A percentile compares a stretch with the other conserved stretches of the same genome.
phyloP scores from a whole-genome alignment of 2,113 vertebrate genomes.

The Poecile atricapillus region DNA sequence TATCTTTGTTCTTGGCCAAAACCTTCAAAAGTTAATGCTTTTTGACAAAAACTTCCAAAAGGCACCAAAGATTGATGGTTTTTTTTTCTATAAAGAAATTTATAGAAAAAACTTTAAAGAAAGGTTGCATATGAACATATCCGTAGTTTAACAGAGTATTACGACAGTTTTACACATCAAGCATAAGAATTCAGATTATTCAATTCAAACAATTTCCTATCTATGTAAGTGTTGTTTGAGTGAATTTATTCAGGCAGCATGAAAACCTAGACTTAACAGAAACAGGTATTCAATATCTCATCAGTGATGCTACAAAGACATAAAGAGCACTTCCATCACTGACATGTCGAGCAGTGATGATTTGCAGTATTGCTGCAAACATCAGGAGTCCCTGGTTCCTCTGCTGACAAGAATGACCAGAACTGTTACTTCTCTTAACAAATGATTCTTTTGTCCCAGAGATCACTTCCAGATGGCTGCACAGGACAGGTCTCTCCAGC shows the following conservation, averaged over 20 bases:
- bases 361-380: background rate
- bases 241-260: background rate
- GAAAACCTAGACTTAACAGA: background rate
- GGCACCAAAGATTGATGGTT: background rate
- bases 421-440: background rate
- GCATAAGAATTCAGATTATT: background rate
- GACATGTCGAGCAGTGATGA: fast-evolving
- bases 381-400: background rate
- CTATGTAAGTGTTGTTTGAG: background rate
- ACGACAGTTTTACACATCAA: background rate
- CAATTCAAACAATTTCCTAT: background rate
- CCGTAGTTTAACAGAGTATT: fast-evolving
- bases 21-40: background rate
- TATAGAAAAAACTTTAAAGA: too few species aligned
- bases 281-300: background rate
- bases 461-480: background rate
- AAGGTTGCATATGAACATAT: background rate
- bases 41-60: background rate
- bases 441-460: background rate
- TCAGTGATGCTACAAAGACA: background rate
- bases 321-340: background rate
- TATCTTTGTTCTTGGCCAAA: background rate
- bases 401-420: background rate
- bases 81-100: background rate
- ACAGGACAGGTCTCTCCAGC: background rate